Evolutionary conservation across 1,140 invertebrate species (phyloP).

Genomic region (Lasioglossum baleicum): DNA sequence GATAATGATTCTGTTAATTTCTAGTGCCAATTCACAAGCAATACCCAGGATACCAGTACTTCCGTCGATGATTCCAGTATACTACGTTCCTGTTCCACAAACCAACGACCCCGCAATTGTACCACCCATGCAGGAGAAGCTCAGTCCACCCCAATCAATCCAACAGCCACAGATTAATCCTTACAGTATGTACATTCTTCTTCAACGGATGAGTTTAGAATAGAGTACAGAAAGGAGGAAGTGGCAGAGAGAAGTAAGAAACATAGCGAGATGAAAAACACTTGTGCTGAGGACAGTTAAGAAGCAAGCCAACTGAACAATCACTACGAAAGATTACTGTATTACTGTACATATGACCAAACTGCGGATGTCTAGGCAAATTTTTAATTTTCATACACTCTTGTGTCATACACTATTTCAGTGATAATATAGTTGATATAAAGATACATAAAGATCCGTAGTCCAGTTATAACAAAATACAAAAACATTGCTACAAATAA

Average conservation of each 20-base stretch:
- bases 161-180: constrained; percentile 54
- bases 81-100: constrained; percentile 80
- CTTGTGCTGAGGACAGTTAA: no score
- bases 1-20: constrained; percentile 1
- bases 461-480: no score
- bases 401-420: no score
- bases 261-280: not conserved
- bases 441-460: no score
- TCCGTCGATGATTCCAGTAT: constrained; percentile 81
- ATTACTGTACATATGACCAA: no score
- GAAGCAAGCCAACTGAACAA: no score
- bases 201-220: not conserved
- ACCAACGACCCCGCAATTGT: constrained; percentile 22
- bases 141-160: constrained; percentile 50
- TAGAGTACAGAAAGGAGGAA: not conserved
- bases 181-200: constrained; percentile 64
- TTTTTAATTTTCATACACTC: no score
- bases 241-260: not conserved
- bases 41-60: constrained; percentile 60
- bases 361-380: no score
- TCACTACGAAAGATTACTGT: no score
- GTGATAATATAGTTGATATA: no score
- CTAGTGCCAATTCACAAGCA: constrained; percentile 46
- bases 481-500: no score
- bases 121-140: constrained; percentile 60